These are phyloP conservation scores for Diadema setosum DNA, from an alignment of 35 echinoderm and acorn worm genomes.

Conservation along the genomic window DNA sequence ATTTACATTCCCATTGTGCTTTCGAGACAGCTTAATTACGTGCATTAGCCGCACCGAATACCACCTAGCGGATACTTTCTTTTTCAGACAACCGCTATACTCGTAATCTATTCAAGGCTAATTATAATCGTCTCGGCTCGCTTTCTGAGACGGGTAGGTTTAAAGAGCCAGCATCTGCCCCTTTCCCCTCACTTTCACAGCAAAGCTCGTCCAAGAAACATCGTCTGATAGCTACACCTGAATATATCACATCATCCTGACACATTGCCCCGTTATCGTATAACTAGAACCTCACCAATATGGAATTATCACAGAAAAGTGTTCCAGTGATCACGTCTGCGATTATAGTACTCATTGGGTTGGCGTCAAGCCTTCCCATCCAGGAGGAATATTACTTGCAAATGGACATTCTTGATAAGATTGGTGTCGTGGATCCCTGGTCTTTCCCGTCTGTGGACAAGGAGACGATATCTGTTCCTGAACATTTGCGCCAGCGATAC, in stretches of 20 bases:
- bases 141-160: not conserved
- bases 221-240: not conserved
- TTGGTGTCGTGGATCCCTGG: constrained; percentile 54
- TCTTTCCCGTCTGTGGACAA: constrained; percentile 11
- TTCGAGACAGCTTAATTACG: constrained; percentile 19
- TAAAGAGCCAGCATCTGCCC: not conserved
- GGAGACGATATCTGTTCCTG: constrained; percentile 64
- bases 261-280: not conserved
- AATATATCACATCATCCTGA: not conserved
- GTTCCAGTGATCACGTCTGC: not conserved
- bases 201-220: not conserved
- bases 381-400: constrained; percentile 15
- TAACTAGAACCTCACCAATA: too few relatives aligned
- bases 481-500: constrained; percentile 52
- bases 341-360: not conserved
- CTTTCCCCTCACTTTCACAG: not conserved
- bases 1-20: not conserved
- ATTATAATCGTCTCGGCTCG: constrained; percentile 21
- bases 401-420: constrained; percentile 43
- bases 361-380: not conserved
- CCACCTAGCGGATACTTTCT: constrained; percentile 11
- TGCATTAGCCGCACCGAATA: not conserved
- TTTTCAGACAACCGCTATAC: constrained; percentile 16
- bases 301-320: not conserved
- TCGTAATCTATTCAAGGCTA: constrained; percentile 13